Evolutionary conservation across 2,888 invertebrate species (phyloP).

Genomic region (Heteromurus nitidus): DNA sequence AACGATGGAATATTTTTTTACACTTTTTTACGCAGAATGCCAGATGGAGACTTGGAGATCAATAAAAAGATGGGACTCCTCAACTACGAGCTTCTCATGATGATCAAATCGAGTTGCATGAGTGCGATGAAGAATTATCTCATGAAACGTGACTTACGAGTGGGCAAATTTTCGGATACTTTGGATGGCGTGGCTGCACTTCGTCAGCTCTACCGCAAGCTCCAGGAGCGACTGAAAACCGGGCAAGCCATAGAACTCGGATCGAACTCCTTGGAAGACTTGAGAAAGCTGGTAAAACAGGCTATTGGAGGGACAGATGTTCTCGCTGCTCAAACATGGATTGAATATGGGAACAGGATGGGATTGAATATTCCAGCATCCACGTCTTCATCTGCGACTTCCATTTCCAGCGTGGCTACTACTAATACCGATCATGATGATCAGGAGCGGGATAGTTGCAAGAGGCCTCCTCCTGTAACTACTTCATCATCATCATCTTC

Average conservation of each 20-base stretch:
- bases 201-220: slow-evolving; percentile 61
- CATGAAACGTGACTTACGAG: slow-evolving; percentile 66
- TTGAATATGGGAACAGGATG: slow-evolving; percentile 49
- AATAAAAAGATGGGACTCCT: slow-evolving; percentile 63
- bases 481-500: slow-evolving; percentile 40
- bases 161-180: slow-evolving; percentile 67
- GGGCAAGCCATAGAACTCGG: slow-evolving; percentile 57
- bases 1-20: slow-evolving; percentile 16
- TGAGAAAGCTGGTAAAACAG: slow-evolving; percentile 42
- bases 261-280: slow-evolving; percentile 46
- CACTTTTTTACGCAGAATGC: slow-evolving; percentile 60
- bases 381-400: slow-evolving; percentile 41
- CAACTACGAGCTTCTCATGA: slow-evolving; percentile 67
- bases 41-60: slow-evolving; percentile 70
- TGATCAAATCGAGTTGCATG: slow-evolving; percentile 68
- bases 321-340: slow-evolving; percentile 42
- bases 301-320: slow-evolving; percentile 35
- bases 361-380: slow-evolving; percentile 51
- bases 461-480: background rate
- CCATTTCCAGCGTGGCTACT: slow-evolving; percentile 19
- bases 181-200: slow-evolving; percentile 65
- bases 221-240: slow-evolving; percentile 53
- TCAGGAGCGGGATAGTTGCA: background rate
- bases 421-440: background rate
- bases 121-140: slow-evolving; percentile 70